Percentiles rank a stretch among this genome's conserved stretches.
phyloP scores from a whole-genome alignment of 2,113 vertebrate genomes.

The Gopherus evgoodei region DNA sequence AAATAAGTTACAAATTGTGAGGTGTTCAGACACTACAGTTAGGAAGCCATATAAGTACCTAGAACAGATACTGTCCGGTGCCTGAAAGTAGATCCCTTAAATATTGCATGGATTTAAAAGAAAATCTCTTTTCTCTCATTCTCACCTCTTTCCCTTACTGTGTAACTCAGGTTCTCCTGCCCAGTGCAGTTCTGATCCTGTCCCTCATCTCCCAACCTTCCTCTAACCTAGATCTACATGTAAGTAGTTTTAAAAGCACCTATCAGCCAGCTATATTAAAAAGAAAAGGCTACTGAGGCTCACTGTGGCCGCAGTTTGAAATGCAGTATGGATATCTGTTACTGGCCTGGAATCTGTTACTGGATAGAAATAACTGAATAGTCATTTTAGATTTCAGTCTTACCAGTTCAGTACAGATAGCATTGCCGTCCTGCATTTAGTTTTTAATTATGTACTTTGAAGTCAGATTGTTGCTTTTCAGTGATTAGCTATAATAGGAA shows the following conservation, averaged over 20 bases:
- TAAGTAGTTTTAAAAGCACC: background rate
- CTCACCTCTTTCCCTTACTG: background rate
- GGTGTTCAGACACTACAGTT: background rate
- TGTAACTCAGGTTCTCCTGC: background rate
- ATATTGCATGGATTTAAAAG: no score
- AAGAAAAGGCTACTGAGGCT: background rate
- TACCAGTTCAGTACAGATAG: background rate
- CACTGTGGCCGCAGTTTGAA: background rate
- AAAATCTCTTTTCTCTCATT: background rate
- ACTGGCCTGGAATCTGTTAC: background rate
- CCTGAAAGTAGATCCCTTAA: fast-evolving
- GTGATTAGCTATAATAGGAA: constrained; percentile 6
- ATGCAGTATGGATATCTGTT: background rate
- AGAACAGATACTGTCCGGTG: background rate
- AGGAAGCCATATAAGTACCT: background rate
- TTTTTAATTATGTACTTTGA: background rate
- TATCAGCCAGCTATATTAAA: background rate
- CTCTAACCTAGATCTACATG: background rate
- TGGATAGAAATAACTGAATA: background rate
- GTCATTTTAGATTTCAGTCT: background rate
- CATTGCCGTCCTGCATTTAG: background rate
- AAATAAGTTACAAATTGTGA: background rate
- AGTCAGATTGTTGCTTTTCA: background rate
- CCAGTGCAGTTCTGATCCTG: background rate
- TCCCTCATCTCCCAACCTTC: fast-evolving